These are phyloP conservation scores for Laticauda laticaudata DNA, from an alignment of 2,113 vertebrate species.

Conservation along the genomic window DNA sequence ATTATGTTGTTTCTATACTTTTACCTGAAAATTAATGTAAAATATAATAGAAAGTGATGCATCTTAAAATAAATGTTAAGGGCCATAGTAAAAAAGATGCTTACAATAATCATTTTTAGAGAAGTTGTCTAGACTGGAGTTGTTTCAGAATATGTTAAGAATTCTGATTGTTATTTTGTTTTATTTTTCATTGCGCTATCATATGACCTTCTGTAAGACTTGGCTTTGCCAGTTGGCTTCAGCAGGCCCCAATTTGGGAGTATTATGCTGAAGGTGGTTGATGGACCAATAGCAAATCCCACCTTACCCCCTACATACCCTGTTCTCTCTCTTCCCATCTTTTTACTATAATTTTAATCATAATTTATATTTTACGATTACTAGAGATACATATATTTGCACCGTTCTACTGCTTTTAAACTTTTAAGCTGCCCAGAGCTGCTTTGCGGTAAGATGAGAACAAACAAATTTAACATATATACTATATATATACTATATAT, in stretches of 20 bases:
- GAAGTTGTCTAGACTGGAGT: not conserved
- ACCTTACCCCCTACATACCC: not conserved
- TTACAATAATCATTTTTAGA: slow-evolving; percentile 15
- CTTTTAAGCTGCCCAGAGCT: not conserved
- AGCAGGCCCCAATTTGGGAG: not conserved
- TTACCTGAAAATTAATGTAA: not conserved
- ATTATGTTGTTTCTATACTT: not conserved
- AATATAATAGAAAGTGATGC: not conserved
- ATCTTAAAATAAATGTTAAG: not conserved
- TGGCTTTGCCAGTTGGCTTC: not conserved
- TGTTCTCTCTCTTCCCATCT: not conserved
- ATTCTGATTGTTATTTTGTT: not conserved
- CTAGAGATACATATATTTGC: not conserved
- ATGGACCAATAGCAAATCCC: not conserved
- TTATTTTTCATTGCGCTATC: not conserved
- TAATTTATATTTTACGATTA: not conserved
- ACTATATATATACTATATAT: not conserved
- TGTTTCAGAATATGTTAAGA: not conserved
- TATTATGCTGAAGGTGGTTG: not conserved
- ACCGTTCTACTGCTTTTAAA: not conserved
- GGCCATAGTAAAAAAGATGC: not conserved
- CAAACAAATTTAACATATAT: not conserved
- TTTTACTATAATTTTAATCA: not conserved
- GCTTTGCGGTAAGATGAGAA: not conserved
- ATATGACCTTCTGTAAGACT: not conserved